Conservation (phyloP, 2,888 invertebrate species). For the Pterostichus madidus region DNA sequence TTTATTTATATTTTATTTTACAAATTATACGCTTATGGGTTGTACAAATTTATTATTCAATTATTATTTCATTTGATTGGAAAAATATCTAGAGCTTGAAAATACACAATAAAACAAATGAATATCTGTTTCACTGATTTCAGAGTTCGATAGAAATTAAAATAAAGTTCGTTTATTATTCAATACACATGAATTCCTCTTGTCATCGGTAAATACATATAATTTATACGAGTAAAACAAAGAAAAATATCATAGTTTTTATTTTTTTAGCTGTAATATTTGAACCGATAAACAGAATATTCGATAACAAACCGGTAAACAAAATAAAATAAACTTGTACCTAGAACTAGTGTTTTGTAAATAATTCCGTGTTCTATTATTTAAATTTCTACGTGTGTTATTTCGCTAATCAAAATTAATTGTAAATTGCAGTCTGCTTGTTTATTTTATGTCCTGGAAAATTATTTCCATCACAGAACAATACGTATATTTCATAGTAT, state of each 20-base stretch:
- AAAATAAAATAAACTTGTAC: neutral
- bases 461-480: too few relatives aligned
- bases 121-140: neutral
- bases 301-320: neutral
- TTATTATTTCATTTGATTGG: neutral
- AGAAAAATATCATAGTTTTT: neutral
- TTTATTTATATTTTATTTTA: too few relatives aligned
- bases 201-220: neutral
- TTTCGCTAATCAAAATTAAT: too few relatives aligned
- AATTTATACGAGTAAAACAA: neutral
- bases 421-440: too few relatives aligned
- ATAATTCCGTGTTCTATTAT: neutral
- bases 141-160: neutral
- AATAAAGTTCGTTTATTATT: neutral
- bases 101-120: too few relatives aligned
- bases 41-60: too few relatives aligned
- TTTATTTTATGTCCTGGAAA: too few relatives aligned
- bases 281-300: neutral
- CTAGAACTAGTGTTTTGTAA: neutral
- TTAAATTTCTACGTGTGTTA: neutral
- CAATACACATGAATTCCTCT: neutral
- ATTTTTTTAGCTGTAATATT: constrained; percentile 1
- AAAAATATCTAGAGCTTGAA: neutral
- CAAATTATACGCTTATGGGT: too few relatives aligned
- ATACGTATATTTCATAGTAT: too few relatives aligned